Percentiles rank a stretch among this genome's conserved stretches.
Conservation (phyloP, 1,140 invertebrate species). For the Formica selysi region DNA sequence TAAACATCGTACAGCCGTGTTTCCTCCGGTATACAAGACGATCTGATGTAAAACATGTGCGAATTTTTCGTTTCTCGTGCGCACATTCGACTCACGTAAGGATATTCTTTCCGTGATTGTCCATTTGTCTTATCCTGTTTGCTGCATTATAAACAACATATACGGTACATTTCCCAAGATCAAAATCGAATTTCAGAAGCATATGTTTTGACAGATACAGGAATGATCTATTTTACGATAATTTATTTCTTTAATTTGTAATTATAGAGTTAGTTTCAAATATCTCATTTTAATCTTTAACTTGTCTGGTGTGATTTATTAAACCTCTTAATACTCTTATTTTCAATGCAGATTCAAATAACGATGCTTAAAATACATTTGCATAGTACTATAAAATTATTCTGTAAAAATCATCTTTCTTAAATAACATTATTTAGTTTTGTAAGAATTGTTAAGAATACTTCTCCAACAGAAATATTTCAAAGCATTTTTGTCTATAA, state of each 20-base stretch:
- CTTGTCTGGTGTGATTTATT: not conserved
- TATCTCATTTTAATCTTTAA: slow-evolving; percentile 12
- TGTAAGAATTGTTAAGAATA: too few species aligned
- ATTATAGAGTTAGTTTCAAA: not conserved
- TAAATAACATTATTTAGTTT: not conserved
- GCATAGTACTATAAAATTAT: too few species aligned
- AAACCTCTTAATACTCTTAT: not conserved
- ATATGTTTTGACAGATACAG: not conserved
- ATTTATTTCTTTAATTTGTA: not conserved
- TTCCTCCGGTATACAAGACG: too few species aligned
- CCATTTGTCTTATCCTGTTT: not conserved
- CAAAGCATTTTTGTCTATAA: not conserved
- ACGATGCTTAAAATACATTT: too few species aligned
- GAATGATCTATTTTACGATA: not conserved
- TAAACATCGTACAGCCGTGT: slow-evolving; percentile 11
- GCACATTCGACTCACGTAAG: slow-evolving; percentile 25
- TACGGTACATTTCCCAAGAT: not conserved
- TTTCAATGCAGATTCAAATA: too few species aligned
- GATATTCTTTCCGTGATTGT: not conserved
- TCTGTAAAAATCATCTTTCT: not conserved
- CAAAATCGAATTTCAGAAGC: not conserved
- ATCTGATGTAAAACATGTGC: not conserved
- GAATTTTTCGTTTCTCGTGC: not conserved
- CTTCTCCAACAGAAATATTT: not conserved
- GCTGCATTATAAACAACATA: not conserved